Evolutionary conservation across 2,797 vertebrate species (phyloP).

Genomic region (Mus caroli): DNA sequence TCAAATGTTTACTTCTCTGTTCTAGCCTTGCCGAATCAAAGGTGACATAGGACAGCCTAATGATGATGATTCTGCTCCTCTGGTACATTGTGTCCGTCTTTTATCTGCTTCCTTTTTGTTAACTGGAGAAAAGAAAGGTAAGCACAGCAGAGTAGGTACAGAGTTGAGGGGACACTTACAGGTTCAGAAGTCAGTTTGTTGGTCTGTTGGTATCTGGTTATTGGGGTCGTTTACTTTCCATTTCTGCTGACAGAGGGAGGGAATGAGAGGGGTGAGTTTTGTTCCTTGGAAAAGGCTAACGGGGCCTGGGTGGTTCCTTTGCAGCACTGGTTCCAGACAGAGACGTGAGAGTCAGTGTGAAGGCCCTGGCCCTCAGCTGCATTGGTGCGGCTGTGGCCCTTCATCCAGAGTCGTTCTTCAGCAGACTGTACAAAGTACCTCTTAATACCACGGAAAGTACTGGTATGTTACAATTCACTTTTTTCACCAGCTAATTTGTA

Average conservation of each 20-base stretch:
- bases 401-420: constrained; percentile 97
- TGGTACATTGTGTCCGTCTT: constrained; percentile 97
- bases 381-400: constrained; percentile 95
- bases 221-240: not conserved
- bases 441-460: constrained; percentile 87
- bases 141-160: not conserved
- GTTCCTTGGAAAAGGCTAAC: not conserved
- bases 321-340: constrained; percentile 95
- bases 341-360: constrained; percentile 98
- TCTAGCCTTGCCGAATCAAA: constrained; percentile 94
- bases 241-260: not conserved
- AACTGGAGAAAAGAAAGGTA: constrained; percentile 95
- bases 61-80: constrained; percentile 92
- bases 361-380: constrained; percentile 97
- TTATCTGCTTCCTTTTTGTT: constrained; percentile 97
- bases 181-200: no score
- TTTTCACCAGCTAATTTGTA: not conserved
- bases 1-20: constrained; percentile 44
- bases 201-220: not conserved
- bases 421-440: constrained; percentile 94
- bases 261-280: not conserved
- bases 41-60: constrained; percentile 96
- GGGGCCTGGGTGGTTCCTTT: not conserved
- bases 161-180: fast-evolving
- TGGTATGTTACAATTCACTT: constrained; percentile 42